phyloP scores from a whole-genome alignment of 2,797 vertebrate species.

The Xenentodon cancila region DNA sequence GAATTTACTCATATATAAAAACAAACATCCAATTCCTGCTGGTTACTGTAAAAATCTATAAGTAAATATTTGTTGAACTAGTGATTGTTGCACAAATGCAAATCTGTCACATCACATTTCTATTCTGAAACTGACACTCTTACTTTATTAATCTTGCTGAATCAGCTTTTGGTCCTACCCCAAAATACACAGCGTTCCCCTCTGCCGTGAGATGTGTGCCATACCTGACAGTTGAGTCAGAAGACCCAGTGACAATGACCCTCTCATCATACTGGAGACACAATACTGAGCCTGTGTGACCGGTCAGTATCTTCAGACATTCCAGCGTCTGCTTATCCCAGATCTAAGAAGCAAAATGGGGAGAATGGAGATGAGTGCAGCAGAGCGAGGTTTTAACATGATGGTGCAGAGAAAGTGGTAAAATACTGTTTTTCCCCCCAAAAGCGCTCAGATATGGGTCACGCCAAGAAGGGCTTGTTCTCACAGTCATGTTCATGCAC shows the following conservation, averaged over 20 bases:
- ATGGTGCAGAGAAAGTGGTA: not conserved
- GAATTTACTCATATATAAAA: too few species aligned
- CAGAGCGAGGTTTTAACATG: not conserved
- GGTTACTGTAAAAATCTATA: too few species aligned
- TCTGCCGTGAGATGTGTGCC: not conserved
- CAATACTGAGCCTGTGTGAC: slow-evolving; percentile 97
- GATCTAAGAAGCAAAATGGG: slow-evolving; percentile 80
- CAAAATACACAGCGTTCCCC: not conserved
- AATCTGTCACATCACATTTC: too few species aligned
- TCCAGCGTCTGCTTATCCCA: slow-evolving; percentile 99
- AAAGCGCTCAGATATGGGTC: slow-evolving; percentile 65
- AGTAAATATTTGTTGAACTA: too few species aligned
- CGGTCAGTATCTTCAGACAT: slow-evolving; percentile 97
- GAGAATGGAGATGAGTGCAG: slow-evolving; percentile 3
- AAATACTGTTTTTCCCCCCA: slow-evolving; percentile 27
- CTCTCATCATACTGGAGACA: slow-evolving; percentile 98
- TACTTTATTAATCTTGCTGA: not conserved
- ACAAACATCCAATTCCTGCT: too few species aligned
- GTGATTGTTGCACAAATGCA: too few species aligned
- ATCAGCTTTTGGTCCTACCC: not conserved
- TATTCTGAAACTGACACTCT: too few species aligned
- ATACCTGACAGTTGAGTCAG: slow-evolving; percentile 97
- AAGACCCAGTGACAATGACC: slow-evolving; percentile 98
- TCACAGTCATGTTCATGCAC: slow-evolving; percentile 35
- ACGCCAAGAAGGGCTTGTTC: slow-evolving; percentile 53